Base-by-base conservation (phyloP, 2,113 vertebrate genomes). In the Mionectes macconnelli region DNA sequence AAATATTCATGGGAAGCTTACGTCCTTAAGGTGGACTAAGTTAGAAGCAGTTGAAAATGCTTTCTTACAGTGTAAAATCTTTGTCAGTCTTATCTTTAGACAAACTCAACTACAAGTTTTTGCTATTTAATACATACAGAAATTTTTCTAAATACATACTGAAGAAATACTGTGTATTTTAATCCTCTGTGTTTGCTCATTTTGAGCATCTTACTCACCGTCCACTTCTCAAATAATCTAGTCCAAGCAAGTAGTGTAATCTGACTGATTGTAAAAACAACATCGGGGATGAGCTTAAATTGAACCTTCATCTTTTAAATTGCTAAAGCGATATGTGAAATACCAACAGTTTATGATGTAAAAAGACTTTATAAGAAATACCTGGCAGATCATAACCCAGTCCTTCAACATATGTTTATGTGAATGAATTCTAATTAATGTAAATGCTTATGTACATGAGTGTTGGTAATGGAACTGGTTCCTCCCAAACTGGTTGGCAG, bases 381-480 rank as follows among this genome's bases (percentile, higher is more conserved):
- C 14, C 56, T 78, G 2, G 2, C 19, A 52, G 24, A 27, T 67
- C 73, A 63, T 45, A 87, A 75, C 8, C 33, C 83, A 63, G n/a
- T 59, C 27, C 21, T 78, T 68, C 18, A 83, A 21, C 7, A 16
- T 21, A 16, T 22, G 4, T 39, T 64, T 57, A 30, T 14, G 9
- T 56, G 33, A 90, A 75, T 47, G 49, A 78, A 85, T 68, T 31
- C n/a, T 68, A 76, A 49, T 82, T 68, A 12, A 60, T 17, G 13
- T 17, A 87, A 83, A 33, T 1, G 1, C 2, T 60, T n/a, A 20
- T 4, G 11, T 24, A 20, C 15, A 9, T 24, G 8, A 87, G 5
- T 0, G 0, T 25, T 86, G 42, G 25, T 18, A 83, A 24, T 11
- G 23, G n/a, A 72, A 19, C 23, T 35, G 9, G 3, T 45, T 68